Evolutionary conservation across 53 echinoderm and acorn worm species (phyloP).

Genomic region (Echinarachnius parma): DNA sequence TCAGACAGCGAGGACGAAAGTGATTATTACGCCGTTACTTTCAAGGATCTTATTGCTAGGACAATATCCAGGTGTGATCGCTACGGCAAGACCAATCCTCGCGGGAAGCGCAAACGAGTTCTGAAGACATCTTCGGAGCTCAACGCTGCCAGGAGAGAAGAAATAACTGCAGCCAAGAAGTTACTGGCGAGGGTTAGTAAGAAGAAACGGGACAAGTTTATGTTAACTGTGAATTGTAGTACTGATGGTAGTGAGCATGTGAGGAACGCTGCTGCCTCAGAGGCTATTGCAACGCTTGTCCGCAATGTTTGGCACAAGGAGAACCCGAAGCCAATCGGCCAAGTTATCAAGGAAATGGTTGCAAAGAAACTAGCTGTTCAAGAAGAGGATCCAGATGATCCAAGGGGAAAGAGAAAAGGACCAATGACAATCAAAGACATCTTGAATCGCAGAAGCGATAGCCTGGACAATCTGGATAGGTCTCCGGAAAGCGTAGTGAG

Average conservation of each 20-base stretch:
- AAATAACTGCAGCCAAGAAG: constrained; percentile 33
- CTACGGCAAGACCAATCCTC: constrained; percentile 30
- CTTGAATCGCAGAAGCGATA: constrained; percentile 35
- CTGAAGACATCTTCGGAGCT: constrained; percentile 30
- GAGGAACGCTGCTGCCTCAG: constrained; percentile 43
- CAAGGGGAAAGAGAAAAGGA: constrained; percentile 25
- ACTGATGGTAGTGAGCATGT: constrained; percentile 49
- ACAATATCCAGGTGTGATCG: constrained; percentile 40
- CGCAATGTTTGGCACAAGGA: constrained; percentile 46
- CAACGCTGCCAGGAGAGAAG: constrained; percentile 29
- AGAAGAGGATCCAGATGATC: constrained; percentile 27
- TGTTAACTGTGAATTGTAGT: constrained; percentile 42
- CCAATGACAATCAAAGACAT: constrained; percentile 47
- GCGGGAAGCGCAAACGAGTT: constrained; percentile 37
- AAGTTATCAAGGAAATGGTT: constrained; percentile 44
- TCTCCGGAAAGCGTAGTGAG: not conserved
- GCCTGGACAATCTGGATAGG: constrained; percentile 16
- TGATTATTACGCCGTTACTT: constrained; percentile 40
- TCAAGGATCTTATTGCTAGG: constrained; percentile 40
- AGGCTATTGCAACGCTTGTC: constrained; percentile 39
- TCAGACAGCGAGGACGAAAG: constrained; percentile 47
- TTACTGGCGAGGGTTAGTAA: constrained; percentile 37
- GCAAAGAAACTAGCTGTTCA: constrained; percentile 22
- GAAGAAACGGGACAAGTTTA: constrained; percentile 37
- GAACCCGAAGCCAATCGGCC: constrained; percentile 44